Conservation (phyloP, 2,797 vertebrate species). For the Clarias pachynema region DNA sequence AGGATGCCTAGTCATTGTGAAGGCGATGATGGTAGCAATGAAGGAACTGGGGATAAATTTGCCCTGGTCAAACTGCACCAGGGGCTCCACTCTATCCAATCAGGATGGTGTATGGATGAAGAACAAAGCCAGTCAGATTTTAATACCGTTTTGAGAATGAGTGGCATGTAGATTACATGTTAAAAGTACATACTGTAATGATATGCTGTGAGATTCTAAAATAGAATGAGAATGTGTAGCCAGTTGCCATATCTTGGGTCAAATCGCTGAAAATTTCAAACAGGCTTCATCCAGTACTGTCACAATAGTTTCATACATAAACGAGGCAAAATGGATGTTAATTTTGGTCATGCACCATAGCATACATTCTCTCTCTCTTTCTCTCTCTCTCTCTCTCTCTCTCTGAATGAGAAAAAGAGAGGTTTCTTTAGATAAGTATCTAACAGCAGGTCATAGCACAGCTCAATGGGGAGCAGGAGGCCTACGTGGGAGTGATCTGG, state of each 20-base stretch:
- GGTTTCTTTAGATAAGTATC: constrained; percentile 24
- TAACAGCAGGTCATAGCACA: constrained; percentile 39
- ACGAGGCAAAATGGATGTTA: constrained; percentile 22
- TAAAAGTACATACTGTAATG: background rate
- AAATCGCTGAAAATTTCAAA: constrained; percentile 3
- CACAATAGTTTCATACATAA: constrained; percentile 18
- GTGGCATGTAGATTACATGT: background rate
- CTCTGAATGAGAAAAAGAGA: no score
- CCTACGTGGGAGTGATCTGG: constrained; percentile 53
- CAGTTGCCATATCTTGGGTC: background rate
- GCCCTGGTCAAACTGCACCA: constrained; percentile 87
- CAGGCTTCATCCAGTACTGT: background rate
- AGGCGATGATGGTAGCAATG: constrained; percentile 84
- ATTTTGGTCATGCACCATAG: constrained; percentile 12
- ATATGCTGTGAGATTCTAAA: constrained; percentile 1
- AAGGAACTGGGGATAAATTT: constrained; percentile 88
- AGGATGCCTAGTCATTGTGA: constrained; percentile 81
- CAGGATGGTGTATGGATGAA: constrained; percentile 35
- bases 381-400: background rate
- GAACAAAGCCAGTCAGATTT: background rate
- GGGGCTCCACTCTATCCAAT: constrained; percentile 52
- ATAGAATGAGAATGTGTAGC: background rate
- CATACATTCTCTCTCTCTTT: background rate
- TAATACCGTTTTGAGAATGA: background rate
- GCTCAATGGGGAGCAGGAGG: constrained; percentile 46